Evolutionary conservation across 2,797 vertebrate species (phyloP).

Genomic region (Cephalopachus bancanus): DNA sequence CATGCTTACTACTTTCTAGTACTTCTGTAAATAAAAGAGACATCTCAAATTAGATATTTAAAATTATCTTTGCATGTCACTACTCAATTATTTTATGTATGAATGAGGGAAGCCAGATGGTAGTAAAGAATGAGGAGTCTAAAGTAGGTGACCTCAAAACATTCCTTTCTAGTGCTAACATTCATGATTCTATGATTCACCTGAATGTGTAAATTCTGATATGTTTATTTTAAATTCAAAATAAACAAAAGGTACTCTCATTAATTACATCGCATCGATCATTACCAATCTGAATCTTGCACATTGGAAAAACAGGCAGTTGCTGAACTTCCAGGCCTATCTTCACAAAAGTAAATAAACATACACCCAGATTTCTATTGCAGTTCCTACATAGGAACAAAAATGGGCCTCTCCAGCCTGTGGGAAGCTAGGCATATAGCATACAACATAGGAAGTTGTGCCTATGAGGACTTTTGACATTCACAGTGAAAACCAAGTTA

Average conservation of each 20-base stretch:
- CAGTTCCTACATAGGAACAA: not conserved
- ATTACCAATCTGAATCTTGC: not conserved
- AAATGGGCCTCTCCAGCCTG: not conserved
- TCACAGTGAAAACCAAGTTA: conserved; percentile 11
- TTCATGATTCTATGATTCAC: not conserved
- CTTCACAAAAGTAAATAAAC: not conserved
- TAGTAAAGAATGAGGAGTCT: not conserved
- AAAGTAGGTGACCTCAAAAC: not conserved
- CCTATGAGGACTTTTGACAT: not conserved
- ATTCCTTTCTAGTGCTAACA: not conserved
- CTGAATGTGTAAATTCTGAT: not conserved
- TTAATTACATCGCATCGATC: not conserved
- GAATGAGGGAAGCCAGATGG: not conserved
- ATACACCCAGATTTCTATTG: not conserved
- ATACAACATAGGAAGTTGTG: not conserved
- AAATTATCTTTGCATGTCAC: conserved; percentile 12
- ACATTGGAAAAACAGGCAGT: not conserved
- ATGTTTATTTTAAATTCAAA: not conserved
- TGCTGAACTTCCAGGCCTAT: not conserved
- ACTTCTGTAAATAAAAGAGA: not conserved
- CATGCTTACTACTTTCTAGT: not conserved
- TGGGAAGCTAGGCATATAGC: not conserved
- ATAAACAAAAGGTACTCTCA: not conserved
- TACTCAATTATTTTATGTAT: not conserved
- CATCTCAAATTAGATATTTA: not conserved